These are phyloP conservation scores for Apis mellifera DNA, from an alignment of 1,140 invertebrate genomes.

Conservation along the genomic window Amel_HAv3.1 CM009945.2:7068001-7068500, in stretches of 20 bases:
- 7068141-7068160: slow-evolving; percentile 74
- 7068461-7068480: slow-evolving; percentile 63
- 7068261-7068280: slow-evolving; percentile 41
- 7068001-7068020: not conserved
- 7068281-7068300: slow-evolving; percentile 22
- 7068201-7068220: too few species aligned
- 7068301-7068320: too few species aligned
- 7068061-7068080: slow-evolving; percentile 53
- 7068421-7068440: slow-evolving; percentile 65
- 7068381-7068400: slow-evolving; percentile 26
- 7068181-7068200: slow-evolving; percentile 47
- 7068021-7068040: not conserved
- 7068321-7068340: too few species aligned
- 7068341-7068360: not conserved
- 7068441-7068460: slow-evolving; percentile 73
- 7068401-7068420: slow-evolving; percentile 56
- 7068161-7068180: not conserved
- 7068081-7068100: slow-evolving; percentile 68
- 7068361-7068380: not conserved
- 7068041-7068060: slow-evolving; percentile 52
- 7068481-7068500: slow-evolving; percentile 17
- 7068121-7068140: slow-evolving; percentile 73
- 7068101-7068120: slow-evolving; percentile 40
- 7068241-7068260: not conserved
- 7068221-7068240: too few species aligned